Percentiles rank a stretch among this genome's conserved stretches.
Conservation (phyloP, 2,888 invertebrate genomes). For the Patella ulyssiponensis region DNA sequence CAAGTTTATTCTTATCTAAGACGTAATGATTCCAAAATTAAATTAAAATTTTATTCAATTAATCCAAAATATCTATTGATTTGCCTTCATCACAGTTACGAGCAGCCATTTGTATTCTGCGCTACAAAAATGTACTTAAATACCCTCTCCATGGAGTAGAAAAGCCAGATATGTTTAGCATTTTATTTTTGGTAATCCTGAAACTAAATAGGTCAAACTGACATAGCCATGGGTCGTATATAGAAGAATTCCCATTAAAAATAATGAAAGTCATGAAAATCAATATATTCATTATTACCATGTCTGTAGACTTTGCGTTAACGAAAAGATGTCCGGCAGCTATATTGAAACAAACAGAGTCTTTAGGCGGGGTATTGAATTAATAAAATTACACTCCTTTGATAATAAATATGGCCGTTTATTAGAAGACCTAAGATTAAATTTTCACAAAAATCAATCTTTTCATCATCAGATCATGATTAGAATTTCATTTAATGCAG, state of each 20-base stretch:
- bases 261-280: constrained; percentile 12
- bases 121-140: too few relatives aligned
- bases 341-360: constrained; percentile 11
- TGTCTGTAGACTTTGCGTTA: constrained; percentile 10
- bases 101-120: too few relatives aligned
- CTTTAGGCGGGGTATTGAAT: constrained; percentile 10
- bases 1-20: too few relatives aligned
- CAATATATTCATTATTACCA: constrained; percentile 12
- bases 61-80: too few relatives aligned
- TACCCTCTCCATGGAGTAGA: too few relatives aligned
- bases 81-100: too few relatives aligned
- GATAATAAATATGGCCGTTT: constrained; percentile 11
- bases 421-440: constrained; percentile 11
- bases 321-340: constrained; percentile 12
- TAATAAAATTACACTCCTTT: constrained; percentile 11
- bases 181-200: constrained; percentile 3
- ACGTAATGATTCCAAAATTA: too few relatives aligned
- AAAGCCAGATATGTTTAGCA: neutral
- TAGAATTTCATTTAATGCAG: constrained; percentile 10
- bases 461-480: constrained; percentile 12
- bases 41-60: too few relatives aligned
- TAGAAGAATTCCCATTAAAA: constrained; percentile 13
- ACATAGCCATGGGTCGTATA: neutral
- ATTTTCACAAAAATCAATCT: constrained; percentile 13
- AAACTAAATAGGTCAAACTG: constrained; percentile 6